phyloP scores from a whole-genome alignment of 2,113 vertebrate species.

The Leptobrachium ailaonicum region DNA sequence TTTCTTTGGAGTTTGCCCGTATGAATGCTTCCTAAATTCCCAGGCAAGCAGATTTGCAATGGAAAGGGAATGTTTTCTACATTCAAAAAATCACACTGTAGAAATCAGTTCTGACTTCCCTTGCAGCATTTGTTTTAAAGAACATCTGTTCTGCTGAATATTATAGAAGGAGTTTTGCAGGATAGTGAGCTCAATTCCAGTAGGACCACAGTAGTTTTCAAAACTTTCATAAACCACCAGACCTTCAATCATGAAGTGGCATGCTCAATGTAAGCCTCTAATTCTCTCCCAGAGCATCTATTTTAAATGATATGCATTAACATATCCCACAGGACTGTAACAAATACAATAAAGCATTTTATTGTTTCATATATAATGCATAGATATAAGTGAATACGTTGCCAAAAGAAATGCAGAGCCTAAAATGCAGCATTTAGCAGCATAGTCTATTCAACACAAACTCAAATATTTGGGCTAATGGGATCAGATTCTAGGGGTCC shows the following conservation, averaged over 20 bases:
- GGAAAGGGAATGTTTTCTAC: constrained; percentile 33
- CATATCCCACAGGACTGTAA: no score
- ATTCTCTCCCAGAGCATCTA: neutral
- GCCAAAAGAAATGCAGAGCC: no score
- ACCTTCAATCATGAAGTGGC: constrained; percentile 26
- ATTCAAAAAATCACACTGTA: constrained; percentile 24
- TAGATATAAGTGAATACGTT: no score
- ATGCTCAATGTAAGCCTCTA: constrained; percentile 26
- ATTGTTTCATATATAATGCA: no score
- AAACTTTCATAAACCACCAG: constrained; percentile 8
- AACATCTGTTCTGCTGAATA: constrained; percentile 30
- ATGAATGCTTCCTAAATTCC: constrained; percentile 18
- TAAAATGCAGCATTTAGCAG: no score
- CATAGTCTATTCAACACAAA: no score
- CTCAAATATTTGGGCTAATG: no score
- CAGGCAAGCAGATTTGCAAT: constrained; percentile 18
- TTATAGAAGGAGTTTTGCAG: constrained; percentile 26
- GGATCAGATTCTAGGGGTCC: no score
- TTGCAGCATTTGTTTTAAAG: constrained; percentile 17
- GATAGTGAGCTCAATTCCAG: constrained; percentile 33
- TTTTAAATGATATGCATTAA: no score
- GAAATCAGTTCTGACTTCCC: constrained; percentile 13
- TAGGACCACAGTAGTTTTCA: constrained; percentile 34
- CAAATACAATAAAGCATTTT: no score
- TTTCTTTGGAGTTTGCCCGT: constrained; percentile 19